Evolutionary conservation across 2,797 vertebrate species (phyloP), one percentile per base, ranked within the genome.

Genomic region (Myotis vivesi): DNA sequence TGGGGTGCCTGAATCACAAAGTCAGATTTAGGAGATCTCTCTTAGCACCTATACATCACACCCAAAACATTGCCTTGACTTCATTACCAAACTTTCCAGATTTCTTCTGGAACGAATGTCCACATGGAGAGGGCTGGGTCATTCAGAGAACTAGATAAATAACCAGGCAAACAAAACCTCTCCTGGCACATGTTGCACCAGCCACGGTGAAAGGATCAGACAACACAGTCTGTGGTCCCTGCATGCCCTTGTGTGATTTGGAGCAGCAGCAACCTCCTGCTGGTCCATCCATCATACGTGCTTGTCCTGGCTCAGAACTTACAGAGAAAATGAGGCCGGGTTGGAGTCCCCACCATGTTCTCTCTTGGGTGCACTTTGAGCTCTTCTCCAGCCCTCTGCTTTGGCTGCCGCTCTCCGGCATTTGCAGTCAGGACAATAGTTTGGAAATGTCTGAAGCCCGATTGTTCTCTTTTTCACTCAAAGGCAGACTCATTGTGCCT

Each of bases 361-460:
- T 49, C 88, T 83, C 33, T 25, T 16, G 3, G 44, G 80, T 59
- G 44, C 88, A 51, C 80, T 91, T 66, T 95, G 75, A 95, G 69
- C 89, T 68, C 20, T 28, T 69, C 66, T 53, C 41, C 55, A 33
- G 6, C 6, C 6, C 55, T 96, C 92, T 91, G 92, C 89, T 89
- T 81, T 94, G 84, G 59, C 59, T 33, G 66, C 30, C 4, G 85
- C 51, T 79, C 86, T 36, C 76, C 36, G 23, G 68, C 80, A 17
- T 94, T 79, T 85, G 94, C 94, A 96, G 92, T 91, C 86, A 82
- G 77, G 86, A 87, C 68, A 66, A 69, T 85, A 4, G 57, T 59
- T 53, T 68, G 77, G 53, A 81, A 80, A 64, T 25, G n/a, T 73
- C 92, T 91, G 77, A 82, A 84, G 77, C 87, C 41, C 28, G 12